Evolutionary conservation across 1,140 invertebrate species (phyloP), one percentile per base, ranked within the genome.

Genomic region (Drosophila repleta): DNA sequence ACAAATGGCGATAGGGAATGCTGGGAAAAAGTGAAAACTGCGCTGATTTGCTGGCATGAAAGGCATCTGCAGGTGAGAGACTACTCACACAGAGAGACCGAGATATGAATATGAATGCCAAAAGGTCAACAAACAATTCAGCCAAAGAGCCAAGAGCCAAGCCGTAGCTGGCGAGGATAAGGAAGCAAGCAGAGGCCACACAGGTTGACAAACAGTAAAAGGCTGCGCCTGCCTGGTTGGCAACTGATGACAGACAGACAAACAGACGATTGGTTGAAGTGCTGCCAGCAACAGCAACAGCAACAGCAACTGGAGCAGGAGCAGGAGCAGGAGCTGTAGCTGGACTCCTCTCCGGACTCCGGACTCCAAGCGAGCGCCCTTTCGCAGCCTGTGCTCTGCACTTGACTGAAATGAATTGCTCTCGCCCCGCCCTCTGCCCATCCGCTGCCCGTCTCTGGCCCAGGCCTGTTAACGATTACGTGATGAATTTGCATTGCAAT

Each of bases 401-500:
- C 76, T 79, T 79, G 76, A 79, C 63, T 79, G 64, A 76, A 79
- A 79, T 79, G 76, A 78, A 78, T 78, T 78, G 74, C 65, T 48
- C 17, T 15, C 21, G 32, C 13, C 15, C 0, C 5, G 26, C 26
- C 26, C 8, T 7, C 37, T 51, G 20, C 49, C 21, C 10, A 29
- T 63, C 13, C 13, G n/a, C 18, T 39, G 15, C 10, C 17, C 11
- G 13, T n/a, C 13, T 15, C n/a, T 13, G 26, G 57, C 67, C 63
- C 49, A 48, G 39, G 74, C 63, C 76, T 79, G 76, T 79, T 79
- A 79, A 76, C 76, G 76, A 79, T 79, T 73, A 79, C 76, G 76
- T 79, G 76, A 79, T 79, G 76, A 79, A 79, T 79, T 79, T 79
- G 76, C 76, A 79, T 79, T 76, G 76, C 76, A 68, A 75, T 75